A percentile compares a stretch with the other conserved stretches of the same genome.
These are phyloP conservation scores for Labeo catla DNA, from an alignment of 2,113 vertebrate genomes.

Conservation along the genomic window DNA sequence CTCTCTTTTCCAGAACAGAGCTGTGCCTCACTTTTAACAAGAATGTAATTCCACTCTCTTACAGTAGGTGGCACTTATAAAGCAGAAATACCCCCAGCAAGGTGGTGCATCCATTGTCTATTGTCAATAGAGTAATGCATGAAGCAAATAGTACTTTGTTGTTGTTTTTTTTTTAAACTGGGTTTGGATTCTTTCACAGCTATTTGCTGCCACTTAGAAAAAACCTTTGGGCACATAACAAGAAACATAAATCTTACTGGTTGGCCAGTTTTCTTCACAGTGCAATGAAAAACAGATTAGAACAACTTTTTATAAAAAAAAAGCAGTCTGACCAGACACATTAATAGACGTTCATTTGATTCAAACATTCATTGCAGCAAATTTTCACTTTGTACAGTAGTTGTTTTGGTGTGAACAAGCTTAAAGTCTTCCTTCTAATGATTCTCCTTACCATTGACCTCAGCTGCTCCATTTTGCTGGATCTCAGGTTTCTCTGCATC, in stretches of 20 bases:
- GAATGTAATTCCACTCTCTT: background rate
- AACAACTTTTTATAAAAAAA: too few relatives aligned
- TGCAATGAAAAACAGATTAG: too few relatives aligned
- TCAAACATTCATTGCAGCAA: background rate
- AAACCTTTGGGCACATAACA: background rate
- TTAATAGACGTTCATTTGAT: background rate
- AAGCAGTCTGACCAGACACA: background rate
- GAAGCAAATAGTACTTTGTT: too few relatives aligned
- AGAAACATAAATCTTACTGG: too few relatives aligned
- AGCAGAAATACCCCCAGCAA: background rate
- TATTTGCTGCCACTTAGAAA: background rate
- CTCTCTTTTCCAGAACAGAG: too few relatives aligned
- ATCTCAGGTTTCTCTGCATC: conserved; percentile 69
- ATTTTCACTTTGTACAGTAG: background rate
- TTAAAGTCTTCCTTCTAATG: background rate
- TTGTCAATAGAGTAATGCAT: too few relatives aligned
- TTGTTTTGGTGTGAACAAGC: background rate
- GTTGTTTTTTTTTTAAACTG: too few relatives aligned
- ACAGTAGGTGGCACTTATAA: background rate
- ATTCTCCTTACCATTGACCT: conserved; percentile 28
- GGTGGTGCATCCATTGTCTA: background rate
- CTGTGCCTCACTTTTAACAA: background rate
- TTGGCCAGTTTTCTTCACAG: too few relatives aligned
- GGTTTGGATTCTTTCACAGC: background rate
- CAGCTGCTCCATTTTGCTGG: conserved; percentile 71